phyloP scores from a whole-genome alignment of 2,888 invertebrate genomes.

The Erebia ligea region DNA sequence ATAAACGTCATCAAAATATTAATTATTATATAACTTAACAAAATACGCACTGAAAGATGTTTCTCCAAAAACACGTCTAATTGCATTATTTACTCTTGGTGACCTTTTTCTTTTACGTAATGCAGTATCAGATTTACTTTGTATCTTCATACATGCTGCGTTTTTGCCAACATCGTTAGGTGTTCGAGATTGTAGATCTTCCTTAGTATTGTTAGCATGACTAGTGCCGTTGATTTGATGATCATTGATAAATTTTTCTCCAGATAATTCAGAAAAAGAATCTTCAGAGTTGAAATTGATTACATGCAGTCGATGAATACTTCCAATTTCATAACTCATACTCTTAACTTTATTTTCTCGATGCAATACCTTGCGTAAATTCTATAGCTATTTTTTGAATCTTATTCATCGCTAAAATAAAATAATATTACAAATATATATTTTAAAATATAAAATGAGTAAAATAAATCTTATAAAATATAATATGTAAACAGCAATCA shows the following conservation, averaged over 20 bases:
- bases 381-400: background rate
- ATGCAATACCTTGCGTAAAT: background rate
- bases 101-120: background rate
- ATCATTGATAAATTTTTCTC: background rate
- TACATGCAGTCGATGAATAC: conserved; percentile 20
- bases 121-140: conserved; percentile 11
- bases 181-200: background rate
- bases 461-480: conserved; percentile 15
- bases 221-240: background rate
- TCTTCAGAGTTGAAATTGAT: conserved; percentile 19
- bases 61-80: background rate
- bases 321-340: conserved; percentile 16
- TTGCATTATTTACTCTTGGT: background rate
- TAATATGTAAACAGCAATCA: conserved; percentile 2
- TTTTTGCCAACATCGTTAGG: background rate
- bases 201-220: background rate
- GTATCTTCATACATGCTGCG: conserved; percentile 6
- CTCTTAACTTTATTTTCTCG: background rate
- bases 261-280: background rate
- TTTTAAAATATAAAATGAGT: conserved; percentile 7
- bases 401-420: conserved; percentile 19
- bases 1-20: too few relatives aligned
- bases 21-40: background rate
- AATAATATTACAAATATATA: background rate
- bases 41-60: conserved; percentile 11